Base-by-base conservation (phyloP, 2,888 invertebrate species). In the Drosophila pseudotalamancana region DNA sequence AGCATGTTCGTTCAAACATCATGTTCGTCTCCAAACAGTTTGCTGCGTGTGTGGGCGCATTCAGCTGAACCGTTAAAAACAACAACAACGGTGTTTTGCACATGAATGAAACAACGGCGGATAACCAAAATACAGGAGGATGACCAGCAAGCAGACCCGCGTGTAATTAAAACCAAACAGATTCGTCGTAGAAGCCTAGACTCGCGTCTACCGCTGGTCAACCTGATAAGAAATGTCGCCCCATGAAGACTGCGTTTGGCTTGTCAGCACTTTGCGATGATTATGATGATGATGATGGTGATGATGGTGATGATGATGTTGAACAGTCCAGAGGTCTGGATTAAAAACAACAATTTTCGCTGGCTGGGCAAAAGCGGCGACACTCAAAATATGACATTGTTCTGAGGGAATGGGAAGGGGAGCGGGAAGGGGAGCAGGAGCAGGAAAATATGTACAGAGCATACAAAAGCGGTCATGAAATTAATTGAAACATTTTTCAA, bases 131-230 rank as follows among this genome's bases (percentile, higher is more conserved):
- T 68, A 68, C 27, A 61, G 62, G 66, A 68, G 66, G 77, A 63
- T 71, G 74, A 68, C 67, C 59, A 48, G 57, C 40, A 64, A 55
- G 64, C 87, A 73, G 77, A 61, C 65, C 80, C 73, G 87, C 80
- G 80, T 83, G 87, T 87, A 80, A 80, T 87, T 87, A 87, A 81
- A 81, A 87, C 81, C 76, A 81, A 81, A 87, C 80, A 80, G 66
- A 57, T 69, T 42, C 60, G 62, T 34, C 56, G n/a, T n/a, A n/a
- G 59, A 43, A 27, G 45, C 56, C 42, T 37, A 42, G 42, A 21
- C 57, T 35, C 23, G 49, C 14, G 45, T 27, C 57, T 29, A 23
- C 39, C 48, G 42, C 43, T n/a, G 63, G 56, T 65, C 66, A 62
- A 57, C 59, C 66, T 42, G 73, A 69, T 72, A 59, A 69, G 64